Percentiles rank a stretch among this genome's conserved stretches.
Conservation (phyloP, 2,888 invertebrate genomes). For the Xestia xanthographa region DNA sequence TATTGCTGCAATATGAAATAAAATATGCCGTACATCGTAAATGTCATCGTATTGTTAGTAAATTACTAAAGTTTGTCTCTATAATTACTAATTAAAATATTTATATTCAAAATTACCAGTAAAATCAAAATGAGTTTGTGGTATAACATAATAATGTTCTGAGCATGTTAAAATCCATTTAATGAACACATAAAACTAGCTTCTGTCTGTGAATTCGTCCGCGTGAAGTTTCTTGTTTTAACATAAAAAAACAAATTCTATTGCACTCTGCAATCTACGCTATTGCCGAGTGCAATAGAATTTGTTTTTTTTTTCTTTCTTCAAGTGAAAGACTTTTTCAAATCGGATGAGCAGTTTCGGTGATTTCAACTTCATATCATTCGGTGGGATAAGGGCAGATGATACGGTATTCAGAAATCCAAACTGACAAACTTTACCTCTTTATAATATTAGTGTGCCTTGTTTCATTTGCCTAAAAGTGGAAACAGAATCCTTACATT, state of each 20-base stretch:
- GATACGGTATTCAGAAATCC: not conserved
- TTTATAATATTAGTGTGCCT: not conserved
- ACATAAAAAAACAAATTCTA: not conserved
- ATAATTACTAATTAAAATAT: not conserved
- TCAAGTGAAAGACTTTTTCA: not conserved
- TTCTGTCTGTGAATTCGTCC: not conserved
- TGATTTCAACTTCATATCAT: not conserved
- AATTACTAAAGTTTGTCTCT: not conserved
- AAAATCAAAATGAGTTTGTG: not conserved
- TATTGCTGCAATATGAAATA: constrained; percentile 67
- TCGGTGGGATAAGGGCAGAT: not conserved
- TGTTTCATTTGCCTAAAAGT: not conserved
- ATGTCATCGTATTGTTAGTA: not conserved
- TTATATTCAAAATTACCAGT: not conserved
- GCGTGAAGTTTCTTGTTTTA: not conserved
- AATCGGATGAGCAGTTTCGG: not conserved
- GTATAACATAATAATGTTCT: not conserved
- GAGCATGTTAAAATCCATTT: not conserved
- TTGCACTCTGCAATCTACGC: no score
- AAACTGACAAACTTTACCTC: not conserved
- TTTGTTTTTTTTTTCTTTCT: no score
- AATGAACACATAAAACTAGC: not conserved
- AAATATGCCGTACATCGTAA: constrained; percentile 36
- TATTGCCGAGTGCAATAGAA: no score
- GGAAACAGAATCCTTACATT: not conserved